A percentile compares a stretch with the other conserved stretches of the same genome.
These are phyloP conservation scores for Digitonthophagus gazella DNA, from an alignment of 2,888 invertebrate species.

Conservation along the genomic window DNA sequence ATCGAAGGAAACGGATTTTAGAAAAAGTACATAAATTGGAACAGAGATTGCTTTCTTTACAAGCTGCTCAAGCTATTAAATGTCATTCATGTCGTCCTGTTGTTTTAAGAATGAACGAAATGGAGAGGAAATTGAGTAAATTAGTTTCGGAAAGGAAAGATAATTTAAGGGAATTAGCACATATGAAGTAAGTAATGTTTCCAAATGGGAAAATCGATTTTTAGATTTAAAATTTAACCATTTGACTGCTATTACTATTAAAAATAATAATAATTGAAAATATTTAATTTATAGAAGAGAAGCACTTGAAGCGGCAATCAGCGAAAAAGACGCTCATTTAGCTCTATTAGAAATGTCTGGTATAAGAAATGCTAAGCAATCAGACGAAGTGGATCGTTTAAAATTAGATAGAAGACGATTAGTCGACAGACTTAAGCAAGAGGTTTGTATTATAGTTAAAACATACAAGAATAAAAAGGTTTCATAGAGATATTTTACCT, in stretches of 20 bases:
- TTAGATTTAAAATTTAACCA: neutral
- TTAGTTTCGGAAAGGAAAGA: slow-evolving; percentile 63
- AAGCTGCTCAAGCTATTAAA: slow-evolving; percentile 66
- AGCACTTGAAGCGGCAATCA: slow-evolving; percentile 77
- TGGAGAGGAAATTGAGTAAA: slow-evolving; percentile 62
- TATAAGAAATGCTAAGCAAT: slow-evolving; percentile 62
- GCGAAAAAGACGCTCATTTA: slow-evolving; percentile 85
- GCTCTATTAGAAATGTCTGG: slow-evolving; percentile 77
- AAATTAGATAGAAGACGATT: slow-evolving; percentile 69
- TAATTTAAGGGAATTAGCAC: slow-evolving; percentile 73
- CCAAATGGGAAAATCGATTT: too few relatives aligned
- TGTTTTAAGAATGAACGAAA: slow-evolving; percentile 61
- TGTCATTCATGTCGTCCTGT: slow-evolving; percentile 68
- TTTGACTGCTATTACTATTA: slow-evolving; percentile 1
- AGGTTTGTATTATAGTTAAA: too few relatives aligned
- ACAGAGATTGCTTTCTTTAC: slow-evolving; percentile 65
- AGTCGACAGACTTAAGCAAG: slow-evolving; percentile 67
- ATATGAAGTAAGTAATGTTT: slow-evolving; percentile 68
- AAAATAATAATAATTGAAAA: neutral
- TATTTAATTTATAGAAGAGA: slow-evolving; percentile 65
- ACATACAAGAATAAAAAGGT: too few relatives aligned
- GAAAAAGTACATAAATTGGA: slow-evolving; percentile 71
- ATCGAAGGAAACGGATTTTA: slow-evolving; percentile 61
- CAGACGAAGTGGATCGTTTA: slow-evolving; percentile 66
- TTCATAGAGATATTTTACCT: too few relatives aligned